These are phyloP conservation scores for Darevskia nairensis DNA, from an alignment of 2,797 vertebrate genomes.

Conservation along the genomic window DNA sequence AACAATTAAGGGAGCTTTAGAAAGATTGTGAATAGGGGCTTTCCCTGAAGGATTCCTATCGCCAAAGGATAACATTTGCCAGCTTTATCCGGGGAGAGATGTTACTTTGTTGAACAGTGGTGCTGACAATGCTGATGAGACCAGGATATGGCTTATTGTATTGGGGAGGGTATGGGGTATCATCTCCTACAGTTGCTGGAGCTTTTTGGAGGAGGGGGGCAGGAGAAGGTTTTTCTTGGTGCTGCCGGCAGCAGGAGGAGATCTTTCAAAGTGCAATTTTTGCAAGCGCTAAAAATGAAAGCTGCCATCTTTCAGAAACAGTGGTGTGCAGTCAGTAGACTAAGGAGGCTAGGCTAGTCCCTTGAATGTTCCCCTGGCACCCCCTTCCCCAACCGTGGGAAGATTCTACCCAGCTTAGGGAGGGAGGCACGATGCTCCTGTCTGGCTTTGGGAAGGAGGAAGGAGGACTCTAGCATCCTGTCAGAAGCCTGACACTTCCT, in stretches of 20 bases:
- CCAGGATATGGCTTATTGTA: slow-evolving; percentile 64
- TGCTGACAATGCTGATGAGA: slow-evolving; percentile 60
- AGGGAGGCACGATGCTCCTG: no score
- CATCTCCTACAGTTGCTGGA: slow-evolving; percentile 32
- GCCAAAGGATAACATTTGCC: slow-evolving; percentile 68
- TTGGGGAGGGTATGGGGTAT: slow-evolving; percentile 47
- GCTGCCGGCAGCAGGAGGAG: background rate
- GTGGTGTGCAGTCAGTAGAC: no score
- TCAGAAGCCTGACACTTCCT: no score
- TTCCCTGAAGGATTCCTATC: slow-evolving; percentile 74
- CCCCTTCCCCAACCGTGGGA: no score
- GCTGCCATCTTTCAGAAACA: background rate
- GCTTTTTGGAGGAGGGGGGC: background rate
- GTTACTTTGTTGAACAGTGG: slow-evolving; percentile 68
- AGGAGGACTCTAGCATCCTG: no score
- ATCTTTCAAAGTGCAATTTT: slow-evolving; percentile 7
- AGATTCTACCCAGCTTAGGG: no score
- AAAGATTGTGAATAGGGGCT: slow-evolving; percentile 56
- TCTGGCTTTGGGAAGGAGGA: no score
- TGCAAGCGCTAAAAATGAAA: no score
- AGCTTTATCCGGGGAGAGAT: slow-evolving; percentile 72
- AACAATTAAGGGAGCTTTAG: slow-evolving; percentile 70
- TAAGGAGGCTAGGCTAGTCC: no score
- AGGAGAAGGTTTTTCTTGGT: slow-evolving; percentile 50
- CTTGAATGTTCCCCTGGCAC: no score